Percentiles rank a stretch among this genome's conserved stretches.
Evolutionary conservation across 64 coral and sea anemone genomes (phyloP).

Genomic region (Orbicella faveolata): DNA sequence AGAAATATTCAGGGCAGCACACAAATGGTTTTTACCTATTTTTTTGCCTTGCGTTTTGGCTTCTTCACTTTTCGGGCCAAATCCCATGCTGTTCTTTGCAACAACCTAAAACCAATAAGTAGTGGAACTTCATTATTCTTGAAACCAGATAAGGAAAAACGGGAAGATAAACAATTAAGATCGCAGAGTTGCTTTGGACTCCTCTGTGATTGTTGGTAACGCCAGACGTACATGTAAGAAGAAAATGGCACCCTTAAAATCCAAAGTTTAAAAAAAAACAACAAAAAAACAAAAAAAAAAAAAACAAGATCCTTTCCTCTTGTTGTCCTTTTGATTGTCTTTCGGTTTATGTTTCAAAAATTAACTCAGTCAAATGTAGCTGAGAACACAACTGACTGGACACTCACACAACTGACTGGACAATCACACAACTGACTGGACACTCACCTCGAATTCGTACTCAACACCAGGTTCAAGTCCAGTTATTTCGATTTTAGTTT

Average conservation of each 20-base stretch:
- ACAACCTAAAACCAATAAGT: background rate
- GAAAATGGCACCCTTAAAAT: too few relatives aligned
- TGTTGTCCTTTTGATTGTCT: background rate
- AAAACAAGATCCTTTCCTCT: background rate
- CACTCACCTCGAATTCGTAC: conserved; percentile 50
- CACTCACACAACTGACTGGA: background rate
- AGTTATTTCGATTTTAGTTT: conserved; percentile 14
- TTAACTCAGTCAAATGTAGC: background rate
- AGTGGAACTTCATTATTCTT: background rate
- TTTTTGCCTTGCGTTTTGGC: background rate
- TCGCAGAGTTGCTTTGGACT: too few relatives aligned
- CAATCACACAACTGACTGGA: background rate
- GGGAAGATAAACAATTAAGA: too few relatives aligned
- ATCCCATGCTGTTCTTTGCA: conserved; percentile 35
- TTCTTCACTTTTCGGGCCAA: background rate
- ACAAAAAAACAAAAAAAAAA: too few relatives aligned
- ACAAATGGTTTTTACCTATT: background rate
- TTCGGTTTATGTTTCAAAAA: background rate
- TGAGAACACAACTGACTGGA: background rate
- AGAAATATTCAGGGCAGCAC: background rate
- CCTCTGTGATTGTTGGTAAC: too few relatives aligned
- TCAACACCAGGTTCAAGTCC: conserved; percentile 44
- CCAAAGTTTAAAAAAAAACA: too few relatives aligned
- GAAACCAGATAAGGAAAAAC: background rate
- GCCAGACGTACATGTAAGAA: too few relatives aligned